These are phyloP conservation scores for Misgurnus mizolepis DNA, from an alignment of 2,113 vertebrate genomes.

Conservation along the genomic window DNA sequence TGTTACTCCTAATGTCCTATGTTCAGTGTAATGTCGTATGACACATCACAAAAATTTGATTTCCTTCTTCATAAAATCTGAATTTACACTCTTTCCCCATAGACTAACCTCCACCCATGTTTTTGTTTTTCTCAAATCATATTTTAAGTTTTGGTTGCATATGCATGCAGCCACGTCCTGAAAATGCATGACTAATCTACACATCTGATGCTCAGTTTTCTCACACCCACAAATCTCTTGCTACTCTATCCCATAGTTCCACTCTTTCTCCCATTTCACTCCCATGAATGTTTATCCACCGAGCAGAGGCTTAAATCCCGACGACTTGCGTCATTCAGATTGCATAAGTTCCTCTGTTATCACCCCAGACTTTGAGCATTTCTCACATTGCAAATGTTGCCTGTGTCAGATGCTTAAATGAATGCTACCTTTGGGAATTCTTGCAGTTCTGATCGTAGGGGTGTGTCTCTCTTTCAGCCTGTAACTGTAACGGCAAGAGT, in stretches of 20 bases:
- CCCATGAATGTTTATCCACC: background rate
- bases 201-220: slow-evolving; percentile 28
- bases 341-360: background rate
- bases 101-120: background rate
- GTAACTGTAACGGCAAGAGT: slow-evolving; percentile 86
- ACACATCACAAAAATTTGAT: too few species aligned
- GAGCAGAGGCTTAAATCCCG: background rate
- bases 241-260: slow-evolving; percentile 23
- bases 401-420: background rate
- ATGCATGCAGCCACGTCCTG: slow-evolving; percentile 10
- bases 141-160: background rate
- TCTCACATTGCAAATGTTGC: background rate
- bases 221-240: slow-evolving; percentile 26
- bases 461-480: slow-evolving; percentile 74
- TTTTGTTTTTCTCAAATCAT: background rate
- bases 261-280: background rate
- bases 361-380: background rate
- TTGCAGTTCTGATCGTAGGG: background rate
- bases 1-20: too few species aligned
- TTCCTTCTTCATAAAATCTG: background rate
- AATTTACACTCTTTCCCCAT: background rate
- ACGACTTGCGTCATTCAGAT: background rate
- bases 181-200: slow-evolving; percentile 60
- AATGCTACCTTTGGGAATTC: background rate
- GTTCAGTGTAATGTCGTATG: too few species aligned